Evolutionary conservation across 2,888 invertebrate genomes (phyloP), one percentile per base, ranked within the genome.

Genomic region (Perdita meconis): DNA sequence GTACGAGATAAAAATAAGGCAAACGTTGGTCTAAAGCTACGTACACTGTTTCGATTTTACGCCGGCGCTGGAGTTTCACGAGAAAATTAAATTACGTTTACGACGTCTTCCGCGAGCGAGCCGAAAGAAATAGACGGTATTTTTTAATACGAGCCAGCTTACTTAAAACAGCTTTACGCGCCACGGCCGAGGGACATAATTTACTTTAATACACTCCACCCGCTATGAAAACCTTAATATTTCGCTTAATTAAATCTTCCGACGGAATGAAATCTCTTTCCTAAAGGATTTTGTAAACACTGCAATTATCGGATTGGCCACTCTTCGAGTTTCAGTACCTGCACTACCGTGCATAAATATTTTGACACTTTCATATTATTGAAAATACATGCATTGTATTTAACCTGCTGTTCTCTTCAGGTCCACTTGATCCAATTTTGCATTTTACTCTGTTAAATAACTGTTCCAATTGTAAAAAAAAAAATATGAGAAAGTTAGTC

Each of bases 51-150:
- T 72, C 68, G 57, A 68, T 71, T 68, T 69, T 71, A 53, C 38
- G 53, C 24, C 0, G 42, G 57, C 19, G 40, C 16, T 16, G 53
- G 69, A 76, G 66, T 72, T 69, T 72, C 61, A 44, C 50, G 16
- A 44, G 70, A 64, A 68, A 79, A 79, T 81, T 72, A 75, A 81
- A 79, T 81, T 81, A 76, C 69, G 57, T 56, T 73, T 61, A 68
- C 69, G 57, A 42, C 56, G 76, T 42, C 59, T 67, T 61, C 76
- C 38, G 56, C 40, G 53, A 24, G 24, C 44, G 34, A 19, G 55
- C 57, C 16, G 24, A 65, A 79, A 75, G 66, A 68, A 78, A 75
- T 56, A 42, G 65, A 55, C 36, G 76, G 57, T 68, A 77, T 75
- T 64, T 75, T 77, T 77, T 77, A 77, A 77, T 77, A 77, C 53